A percentile compares a stretch with the other conserved stretches of the same genome.
These are phyloP conservation scores for Apeltes quadracus DNA, from an alignment of 2,113 vertebrate genomes.

Conservation along the genomic window DNA sequence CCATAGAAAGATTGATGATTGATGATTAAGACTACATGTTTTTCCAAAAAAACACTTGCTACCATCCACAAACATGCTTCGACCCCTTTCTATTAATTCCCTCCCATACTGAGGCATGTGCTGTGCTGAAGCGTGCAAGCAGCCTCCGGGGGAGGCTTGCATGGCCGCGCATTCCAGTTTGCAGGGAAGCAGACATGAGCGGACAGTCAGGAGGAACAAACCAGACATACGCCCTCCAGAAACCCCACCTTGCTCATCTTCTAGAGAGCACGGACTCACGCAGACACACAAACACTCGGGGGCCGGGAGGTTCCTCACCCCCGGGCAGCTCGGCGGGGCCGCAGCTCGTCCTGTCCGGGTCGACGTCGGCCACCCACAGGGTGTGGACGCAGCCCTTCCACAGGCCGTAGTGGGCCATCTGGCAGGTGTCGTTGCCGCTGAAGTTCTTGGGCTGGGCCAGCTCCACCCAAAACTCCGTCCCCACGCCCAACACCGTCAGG, in stretches of 20 bases:
- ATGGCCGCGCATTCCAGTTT: slow-evolving; percentile 12
- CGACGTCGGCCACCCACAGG: slow-evolving; percentile 85
- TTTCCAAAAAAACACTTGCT: slow-evolving; percentile 27
- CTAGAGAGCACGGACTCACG: slow-evolving; percentile 48
- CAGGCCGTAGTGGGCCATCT: slow-evolving; percentile 86
- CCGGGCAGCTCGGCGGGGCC: slow-evolving; percentile 86
- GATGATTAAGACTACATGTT: not conserved
- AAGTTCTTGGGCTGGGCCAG: slow-evolving; percentile 84
- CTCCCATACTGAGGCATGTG: not conserved
- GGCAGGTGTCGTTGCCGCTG: slow-evolving; percentile 83
- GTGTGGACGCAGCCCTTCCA: slow-evolving; percentile 89
- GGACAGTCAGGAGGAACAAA: slow-evolving; percentile 32
- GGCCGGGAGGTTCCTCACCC: slow-evolving; percentile 84
- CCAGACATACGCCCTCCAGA: slow-evolving; percentile 33
- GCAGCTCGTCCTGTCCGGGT: slow-evolving; percentile 83
- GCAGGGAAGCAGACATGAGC: slow-evolving; percentile 28
- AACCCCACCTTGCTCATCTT: slow-evolving; percentile 43
- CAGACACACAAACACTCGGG: slow-evolving; percentile 53
- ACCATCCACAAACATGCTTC: slow-evolving; percentile 9
- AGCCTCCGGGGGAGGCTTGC: slow-evolving; percentile 16
- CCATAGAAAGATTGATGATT: slow-evolving; percentile 11
- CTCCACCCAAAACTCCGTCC: slow-evolving; percentile 93
- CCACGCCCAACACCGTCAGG: slow-evolving; percentile 86
- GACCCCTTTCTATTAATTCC: slow-evolving; percentile 19
- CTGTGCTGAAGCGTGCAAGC: not conserved